Conservation (phyloP, 1,140 invertebrate species). For the Colletes gigas region DNA sequence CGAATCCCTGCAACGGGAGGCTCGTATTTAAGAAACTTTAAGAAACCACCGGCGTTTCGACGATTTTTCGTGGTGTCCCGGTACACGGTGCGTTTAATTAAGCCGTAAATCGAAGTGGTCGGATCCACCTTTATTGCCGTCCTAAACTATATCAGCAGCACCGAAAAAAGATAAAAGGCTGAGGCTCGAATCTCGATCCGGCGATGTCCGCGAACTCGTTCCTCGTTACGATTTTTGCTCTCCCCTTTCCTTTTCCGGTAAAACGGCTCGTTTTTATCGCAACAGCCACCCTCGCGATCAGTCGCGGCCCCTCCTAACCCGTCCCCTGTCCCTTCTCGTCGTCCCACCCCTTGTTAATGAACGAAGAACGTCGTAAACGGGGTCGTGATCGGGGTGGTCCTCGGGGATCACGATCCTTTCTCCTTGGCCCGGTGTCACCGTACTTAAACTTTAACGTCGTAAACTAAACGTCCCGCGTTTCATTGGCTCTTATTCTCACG, state of each 20-base stretch:
- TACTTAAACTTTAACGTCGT: constrained; percentile 49
- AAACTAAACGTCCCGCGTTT: constrained; percentile 23
- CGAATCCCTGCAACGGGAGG: constrained; percentile 46
- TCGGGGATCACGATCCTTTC: constrained; percentile 32
- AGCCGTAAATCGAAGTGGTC: constrained; percentile 72
- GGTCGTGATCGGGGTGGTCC: constrained; percentile 58
- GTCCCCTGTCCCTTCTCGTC: neutral
- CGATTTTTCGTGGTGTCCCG: constrained; percentile 63
- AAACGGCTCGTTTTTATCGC: constrained; percentile 49
- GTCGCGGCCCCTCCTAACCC: constrained; percentile 7
- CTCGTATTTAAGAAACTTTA: constrained; percentile 73
- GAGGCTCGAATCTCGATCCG: constrained; percentile 23
- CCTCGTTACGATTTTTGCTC: constrained; percentile 29
- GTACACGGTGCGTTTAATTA: constrained; percentile 69
- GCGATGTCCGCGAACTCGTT: constrained; percentile 10
- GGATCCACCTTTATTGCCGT: constrained; percentile 64
- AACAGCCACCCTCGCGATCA: constrained; percentile 41
- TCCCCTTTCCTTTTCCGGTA: neutral
- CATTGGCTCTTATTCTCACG: constrained; percentile 61
- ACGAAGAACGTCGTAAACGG: constrained; percentile 61
- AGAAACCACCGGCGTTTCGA: constrained; percentile 53
- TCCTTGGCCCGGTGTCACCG: constrained; percentile 3
- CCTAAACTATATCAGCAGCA: constrained; percentile 66
- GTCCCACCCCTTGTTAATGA: constrained; percentile 47
- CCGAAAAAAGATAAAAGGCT: constrained; percentile 51